Conservation (phyloP, 2,797 vertebrate genomes). For the Rhodeus uyekii region DNA sequence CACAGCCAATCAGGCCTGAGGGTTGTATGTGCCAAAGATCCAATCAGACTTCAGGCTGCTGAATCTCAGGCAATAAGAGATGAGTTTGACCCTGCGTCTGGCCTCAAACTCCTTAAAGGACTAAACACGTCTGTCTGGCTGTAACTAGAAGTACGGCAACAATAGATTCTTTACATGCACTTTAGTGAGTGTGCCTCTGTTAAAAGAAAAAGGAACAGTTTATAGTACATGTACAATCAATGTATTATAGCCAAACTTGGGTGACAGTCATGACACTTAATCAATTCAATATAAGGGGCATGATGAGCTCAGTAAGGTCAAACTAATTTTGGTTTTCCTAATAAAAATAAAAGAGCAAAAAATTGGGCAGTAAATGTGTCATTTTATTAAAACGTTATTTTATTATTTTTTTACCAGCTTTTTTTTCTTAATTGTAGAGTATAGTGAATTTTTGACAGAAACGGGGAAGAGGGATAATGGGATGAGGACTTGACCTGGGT, state of each 20-base stretch:
- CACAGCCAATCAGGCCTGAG: constrained; percentile 41
- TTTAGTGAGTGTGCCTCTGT: background rate
- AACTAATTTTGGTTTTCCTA: background rate
- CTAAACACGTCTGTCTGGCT: background rate
- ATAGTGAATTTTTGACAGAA: background rate
- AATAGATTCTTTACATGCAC: constrained; percentile 15
- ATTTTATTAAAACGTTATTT: background rate
- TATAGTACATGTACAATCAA: background rate
- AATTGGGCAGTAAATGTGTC: background rate
- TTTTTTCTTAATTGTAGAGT: background rate
- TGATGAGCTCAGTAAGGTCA: background rate
- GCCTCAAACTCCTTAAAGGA: constrained; percentile 13
- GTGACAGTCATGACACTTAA: background rate
- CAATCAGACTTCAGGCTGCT: constrained; percentile 28
- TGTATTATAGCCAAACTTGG: background rate
- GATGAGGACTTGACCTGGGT: background rate
- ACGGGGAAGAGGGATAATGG: background rate
- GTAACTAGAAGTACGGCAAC: constrained; percentile 6
- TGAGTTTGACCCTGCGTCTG: constrained; percentile 44
- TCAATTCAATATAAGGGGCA: background rate
- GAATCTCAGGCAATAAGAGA: constrained; percentile 41
- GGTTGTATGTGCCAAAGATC: constrained; percentile 5
- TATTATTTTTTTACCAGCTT: background rate
- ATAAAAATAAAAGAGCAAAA: background rate
- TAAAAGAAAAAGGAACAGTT: background rate